Base-by-base conservation (phyloP, 2,888 invertebrate genomes). In the Amorpha juglandis region DNA sequence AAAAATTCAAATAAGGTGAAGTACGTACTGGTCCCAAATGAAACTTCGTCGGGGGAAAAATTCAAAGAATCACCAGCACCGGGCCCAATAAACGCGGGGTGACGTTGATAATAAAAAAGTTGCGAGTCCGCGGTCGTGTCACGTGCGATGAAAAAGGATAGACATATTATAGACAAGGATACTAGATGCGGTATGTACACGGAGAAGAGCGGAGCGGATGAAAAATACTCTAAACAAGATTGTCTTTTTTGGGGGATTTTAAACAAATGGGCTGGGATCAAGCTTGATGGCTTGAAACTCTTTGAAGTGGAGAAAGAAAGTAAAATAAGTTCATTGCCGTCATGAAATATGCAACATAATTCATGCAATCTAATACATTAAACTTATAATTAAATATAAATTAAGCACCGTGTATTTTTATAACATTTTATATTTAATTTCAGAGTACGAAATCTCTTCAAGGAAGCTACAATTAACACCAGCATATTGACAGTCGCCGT, bases 61-160 rank as follows among this genome's bases (percentile, higher is more conserved):
- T 73, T 71, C 69, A 71, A 72, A 69, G 72, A 72, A 71, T 70
- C 68, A 70, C 66, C 53, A 63, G 69, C 65, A 67, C 67, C 71
- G 71, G 67, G 63, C 65, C 67, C 73, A 72, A 74, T 74, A 75
- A 74, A 74, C 68, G 63, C 63, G 63, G 63, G 48, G 52, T 53
- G 63, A 63, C 58, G 71, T 70, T 62, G 67, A 74, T 72, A 74
- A 74, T 72, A 76, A 78, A 78, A 77, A 78, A 78, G 73, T 74
- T 73, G 74, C 72, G 71, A 78, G 74, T 72, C 75, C 74, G 71
- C 73, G 77, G 75, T 71, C 67, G 74, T 74, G 77, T 77, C 77
- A 78, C 78, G 78, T 78, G 77, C 79, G 66, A 68, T 69, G 71
- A 77, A 72, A 75, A 74, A 71, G 74, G 72, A 74, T n/a, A 16